phyloP scores from a whole-genome alignment of 2,113 vertebrate genomes.

The Okapia johnstoni region DNA sequence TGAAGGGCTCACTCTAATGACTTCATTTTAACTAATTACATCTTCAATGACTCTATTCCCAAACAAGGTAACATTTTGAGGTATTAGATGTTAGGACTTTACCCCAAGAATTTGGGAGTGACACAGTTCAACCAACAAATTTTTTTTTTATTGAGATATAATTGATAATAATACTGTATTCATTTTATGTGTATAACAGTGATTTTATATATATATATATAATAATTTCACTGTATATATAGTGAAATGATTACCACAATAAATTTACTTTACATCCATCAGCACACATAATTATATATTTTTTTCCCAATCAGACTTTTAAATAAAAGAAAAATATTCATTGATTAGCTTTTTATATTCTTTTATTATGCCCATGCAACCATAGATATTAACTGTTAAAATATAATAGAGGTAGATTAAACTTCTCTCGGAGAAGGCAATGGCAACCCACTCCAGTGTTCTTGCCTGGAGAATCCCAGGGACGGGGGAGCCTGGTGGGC shows the following conservation, averaged over 20 bases:
- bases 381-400: neutral
- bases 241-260: neutral
- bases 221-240: neutral
- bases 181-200: neutral
- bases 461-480: too few species aligned
- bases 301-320: neutral
- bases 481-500: too few species aligned
- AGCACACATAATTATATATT: neutral
- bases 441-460: too few species aligned
- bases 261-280: neutral
- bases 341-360: neutral
- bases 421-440: too few species aligned
- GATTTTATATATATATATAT: neutral
- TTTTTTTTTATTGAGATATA: neutral
- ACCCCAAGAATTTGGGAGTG: neutral
- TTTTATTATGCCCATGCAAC: neutral
- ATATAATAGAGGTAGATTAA: neutral
- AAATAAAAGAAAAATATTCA: neutral
- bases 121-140: neutral
- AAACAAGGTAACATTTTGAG: neutral
- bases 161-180: neutral
- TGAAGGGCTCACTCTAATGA: neutral
- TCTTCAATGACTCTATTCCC: neutral
- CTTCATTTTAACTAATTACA: neutral
- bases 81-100: neutral